phyloP scores from a whole-genome alignment of 2,113 vertebrate genomes.

The Notarius lentiginosus region DNA sequence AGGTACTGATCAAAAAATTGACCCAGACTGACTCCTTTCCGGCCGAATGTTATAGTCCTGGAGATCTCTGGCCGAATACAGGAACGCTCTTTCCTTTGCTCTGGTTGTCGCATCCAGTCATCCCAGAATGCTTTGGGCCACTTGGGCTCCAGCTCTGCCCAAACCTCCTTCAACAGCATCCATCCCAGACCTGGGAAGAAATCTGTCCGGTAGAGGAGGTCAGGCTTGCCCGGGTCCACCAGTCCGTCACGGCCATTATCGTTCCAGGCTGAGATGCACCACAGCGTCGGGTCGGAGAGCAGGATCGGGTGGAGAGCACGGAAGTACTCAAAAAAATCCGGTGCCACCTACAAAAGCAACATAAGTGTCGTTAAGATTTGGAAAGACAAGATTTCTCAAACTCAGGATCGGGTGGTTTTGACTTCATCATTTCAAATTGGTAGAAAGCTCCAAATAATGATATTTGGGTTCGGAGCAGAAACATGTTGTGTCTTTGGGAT shows the following conservation, averaged over 20 bases:
- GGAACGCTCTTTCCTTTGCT: constrained; percentile 82
- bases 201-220: constrained; percentile 87
- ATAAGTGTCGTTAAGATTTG: neutral
- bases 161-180: constrained; percentile 83
- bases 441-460: neutral
- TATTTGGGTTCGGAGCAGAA: neutral
- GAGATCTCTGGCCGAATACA: constrained; percentile 90
- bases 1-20: constrained; percentile 96
- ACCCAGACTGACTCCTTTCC: constrained; percentile 92
- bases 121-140: constrained; percentile 96
- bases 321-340: constrained; percentile 96
- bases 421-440: neutral
- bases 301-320: constrained; percentile 82
- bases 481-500: neutral
- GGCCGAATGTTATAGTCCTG: constrained; percentile 89
- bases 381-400: neutral
- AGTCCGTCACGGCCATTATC: constrained; percentile 89
- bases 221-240: constrained; percentile 73
- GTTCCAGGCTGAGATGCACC: constrained; percentile 95
- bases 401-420: neutral
- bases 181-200: constrained; percentile 94
- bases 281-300: constrained; percentile 73
- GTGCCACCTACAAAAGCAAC: constrained; percentile 73
- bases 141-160: constrained; percentile 91
- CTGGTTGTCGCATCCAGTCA: constrained; percentile 91